These are phyloP conservation scores for Dichetophora obliterata DNA, from an alignment of 2,888 invertebrate species.

Conservation along the genomic window DNA sequence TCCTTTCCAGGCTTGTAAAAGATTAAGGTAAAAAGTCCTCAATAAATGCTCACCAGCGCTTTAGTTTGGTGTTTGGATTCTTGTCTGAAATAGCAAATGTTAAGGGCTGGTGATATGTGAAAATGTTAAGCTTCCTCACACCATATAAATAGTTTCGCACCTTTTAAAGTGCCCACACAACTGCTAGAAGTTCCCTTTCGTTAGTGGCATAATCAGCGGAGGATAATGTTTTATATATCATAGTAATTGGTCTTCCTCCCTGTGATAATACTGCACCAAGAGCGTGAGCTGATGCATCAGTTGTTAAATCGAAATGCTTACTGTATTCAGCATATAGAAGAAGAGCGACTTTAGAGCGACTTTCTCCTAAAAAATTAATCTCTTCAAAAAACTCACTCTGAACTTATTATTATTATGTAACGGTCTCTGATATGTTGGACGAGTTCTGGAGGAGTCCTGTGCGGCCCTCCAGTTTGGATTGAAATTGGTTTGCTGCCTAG, in stretches of 20 bases:
- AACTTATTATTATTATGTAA: neutral
- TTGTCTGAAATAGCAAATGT: too few species aligned
- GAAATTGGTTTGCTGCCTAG: too few species aligned
- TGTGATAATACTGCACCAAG: conserved; percentile 44
- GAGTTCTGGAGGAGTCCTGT: too few species aligned
- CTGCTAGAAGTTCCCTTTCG: too few species aligned
- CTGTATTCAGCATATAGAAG: conserved; percentile 34
- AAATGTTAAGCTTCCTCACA: too few species aligned
- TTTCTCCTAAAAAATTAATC: conserved; percentile 45
- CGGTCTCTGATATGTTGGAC: neutral
- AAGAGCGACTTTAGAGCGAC: conserved; percentile 37
- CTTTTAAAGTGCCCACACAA: too few species aligned
- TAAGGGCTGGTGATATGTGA: too few species aligned
- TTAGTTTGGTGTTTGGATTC: conserved; percentile 35
- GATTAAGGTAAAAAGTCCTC: conserved; percentile 28
- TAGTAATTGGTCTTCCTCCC: conserved; percentile 41
- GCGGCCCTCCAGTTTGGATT: too few species aligned
- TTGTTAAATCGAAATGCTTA: conserved; percentile 39
- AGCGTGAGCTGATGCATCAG: conserved; percentile 38
- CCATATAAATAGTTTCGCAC: too few species aligned
- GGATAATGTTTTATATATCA: conserved; percentile 42
- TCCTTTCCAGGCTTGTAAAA: conserved; percentile 30
- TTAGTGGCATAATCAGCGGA: conserved; percentile 42
- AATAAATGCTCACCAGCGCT: conserved; percentile 7
- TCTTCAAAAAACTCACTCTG: neutral